Evolutionary conservation across 2,797 vertebrate genomes (phyloP), one percentile per base, ranked within the genome.

Genomic region (Enoplosus armatus): DNA sequence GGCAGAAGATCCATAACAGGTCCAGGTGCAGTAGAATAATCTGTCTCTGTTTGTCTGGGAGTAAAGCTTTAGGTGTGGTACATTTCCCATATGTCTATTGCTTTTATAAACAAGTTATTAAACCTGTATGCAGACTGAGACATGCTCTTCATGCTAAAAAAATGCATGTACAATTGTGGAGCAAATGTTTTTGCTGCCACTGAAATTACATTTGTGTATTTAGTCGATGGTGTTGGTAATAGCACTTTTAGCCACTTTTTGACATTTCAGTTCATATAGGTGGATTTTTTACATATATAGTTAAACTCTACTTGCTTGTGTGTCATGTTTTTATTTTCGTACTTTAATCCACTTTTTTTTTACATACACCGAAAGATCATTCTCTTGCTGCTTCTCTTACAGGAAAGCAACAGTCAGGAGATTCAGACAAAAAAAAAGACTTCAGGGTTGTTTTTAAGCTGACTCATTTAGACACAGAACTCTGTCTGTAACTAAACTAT

Each of bases 11-110:
- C 24, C 27, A 2, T n/a, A 58, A 68, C 61, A 65, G 62, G 31
- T 73, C 62, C 80, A 75, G 79, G 68, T 85, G 80, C 77, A 74
- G 59, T 9, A 29, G 45, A 61, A 67, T 33, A 65, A 72, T 64
- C 63, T 7, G 18, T 26, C 53, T 68, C 18, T 18, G 58, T 70
- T 26, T 66, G 47, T 63, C 45, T 48, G 27, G 6, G 48, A 67
- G 63, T 2, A 54, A 62, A 71, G 37, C 2, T 35, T 60, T 18
- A n/a, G 33, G 45, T 60, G n/a, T 35, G 22, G 12, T 47, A 14
- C 31, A 50, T 56, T 67, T 31, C 54, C 27, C 16, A 65, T 53
- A 41, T 18, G n/a, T 69, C 29, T 53, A 35, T 48, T 24, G 37
- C n/a, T 45, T 75, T 37, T 14, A 27, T 18, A 58, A 73, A 47